Evolutionary conservation across 2,113 vertebrate genomes (phyloP).

Genomic region (Crypturellus undulatus): DNA sequence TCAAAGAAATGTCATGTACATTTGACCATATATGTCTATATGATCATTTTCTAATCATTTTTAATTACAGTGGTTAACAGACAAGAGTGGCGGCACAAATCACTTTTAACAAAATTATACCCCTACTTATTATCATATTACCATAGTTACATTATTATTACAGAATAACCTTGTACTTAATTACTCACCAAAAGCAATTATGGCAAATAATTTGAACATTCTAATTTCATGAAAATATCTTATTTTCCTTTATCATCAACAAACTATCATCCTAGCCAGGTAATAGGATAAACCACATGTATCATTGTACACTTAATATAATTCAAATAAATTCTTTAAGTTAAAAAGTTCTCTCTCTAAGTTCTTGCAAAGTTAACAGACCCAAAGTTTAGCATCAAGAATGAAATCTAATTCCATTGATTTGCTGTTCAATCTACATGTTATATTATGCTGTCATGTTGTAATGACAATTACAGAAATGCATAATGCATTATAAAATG

Average conservation of each 20-base stretch:
- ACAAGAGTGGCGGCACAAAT: background rate
- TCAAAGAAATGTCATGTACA: background rate
- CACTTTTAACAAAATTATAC: background rate
- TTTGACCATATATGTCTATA: background rate
- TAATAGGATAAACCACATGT: background rate
- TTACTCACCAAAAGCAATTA: conserved; percentile 14
- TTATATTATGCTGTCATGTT: background rate
- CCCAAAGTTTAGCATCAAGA: background rate
- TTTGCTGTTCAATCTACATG: background rate
- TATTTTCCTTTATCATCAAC: background rate
- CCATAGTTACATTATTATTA: background rate
- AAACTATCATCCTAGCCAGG: background rate
- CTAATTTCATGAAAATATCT: conserved; percentile 6
- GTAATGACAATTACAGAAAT: background rate
- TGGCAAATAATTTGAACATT: background rate
- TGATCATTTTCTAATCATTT: background rate
- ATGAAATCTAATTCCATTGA: background rate
- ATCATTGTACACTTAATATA: background rate
- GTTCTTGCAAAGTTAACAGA: background rate
- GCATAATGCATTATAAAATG: background rate
- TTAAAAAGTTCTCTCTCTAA: background rate
- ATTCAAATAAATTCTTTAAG: background rate
- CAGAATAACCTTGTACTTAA: conserved; percentile 27
- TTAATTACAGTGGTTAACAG: conserved; percentile 13
- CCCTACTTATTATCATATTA: conserved; percentile 22